These are phyloP conservation scores for Tenthredo distinguenda DNA, from an alignment of 2,888 invertebrate genomes.

Conservation along the genomic window DNA sequence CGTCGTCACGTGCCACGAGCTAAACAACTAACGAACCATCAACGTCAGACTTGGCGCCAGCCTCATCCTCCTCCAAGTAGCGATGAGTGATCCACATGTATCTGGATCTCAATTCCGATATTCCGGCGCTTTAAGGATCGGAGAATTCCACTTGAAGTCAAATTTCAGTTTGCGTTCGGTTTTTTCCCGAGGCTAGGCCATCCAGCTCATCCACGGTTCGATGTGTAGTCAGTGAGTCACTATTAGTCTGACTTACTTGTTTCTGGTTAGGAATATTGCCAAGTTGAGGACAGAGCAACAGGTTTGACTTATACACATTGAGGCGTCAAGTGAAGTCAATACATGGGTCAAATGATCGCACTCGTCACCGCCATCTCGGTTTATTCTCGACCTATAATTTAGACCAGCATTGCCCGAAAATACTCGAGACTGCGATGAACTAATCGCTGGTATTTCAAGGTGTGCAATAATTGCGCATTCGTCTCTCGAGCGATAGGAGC, in stretches of 20 bases:
- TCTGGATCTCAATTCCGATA: not conserved
- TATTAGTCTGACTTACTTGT: slow-evolving; percentile 7
- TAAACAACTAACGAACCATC: slow-evolving; percentile 26
- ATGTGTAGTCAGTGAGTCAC: not conserved
- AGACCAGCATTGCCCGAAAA: not conserved
- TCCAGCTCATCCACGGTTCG: not conserved
- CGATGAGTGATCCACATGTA: not conserved
- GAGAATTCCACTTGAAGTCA: not conserved
- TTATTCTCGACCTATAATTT: slow-evolving; percentile 48
- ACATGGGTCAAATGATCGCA: slow-evolving; percentile 63
- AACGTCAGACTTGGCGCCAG: slow-evolving; percentile 43
- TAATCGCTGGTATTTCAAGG: slow-evolving; percentile 10
- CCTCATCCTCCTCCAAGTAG: slow-evolving; percentile 1
- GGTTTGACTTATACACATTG: slow-evolving; percentile 73
- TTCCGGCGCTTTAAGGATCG: not conserved
- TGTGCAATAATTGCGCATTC: not conserved
- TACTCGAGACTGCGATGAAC: not conserved
- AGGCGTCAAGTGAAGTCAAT: slow-evolving; percentile 75
- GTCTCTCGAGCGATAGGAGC: no score
- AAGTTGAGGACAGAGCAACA: slow-evolving; percentile 30
- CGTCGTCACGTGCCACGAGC: slow-evolving; percentile 25
- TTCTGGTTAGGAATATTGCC: slow-evolving; percentile 37
- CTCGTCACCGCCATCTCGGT: slow-evolving; percentile 48
- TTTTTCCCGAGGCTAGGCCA: not conserved
- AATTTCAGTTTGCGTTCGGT: not conserved